Percentiles rank a stretch among this genome's conserved stretches.
Conservation (phyloP, 1,140 invertebrate species). For the Zaprionus gabonicus region DNA sequence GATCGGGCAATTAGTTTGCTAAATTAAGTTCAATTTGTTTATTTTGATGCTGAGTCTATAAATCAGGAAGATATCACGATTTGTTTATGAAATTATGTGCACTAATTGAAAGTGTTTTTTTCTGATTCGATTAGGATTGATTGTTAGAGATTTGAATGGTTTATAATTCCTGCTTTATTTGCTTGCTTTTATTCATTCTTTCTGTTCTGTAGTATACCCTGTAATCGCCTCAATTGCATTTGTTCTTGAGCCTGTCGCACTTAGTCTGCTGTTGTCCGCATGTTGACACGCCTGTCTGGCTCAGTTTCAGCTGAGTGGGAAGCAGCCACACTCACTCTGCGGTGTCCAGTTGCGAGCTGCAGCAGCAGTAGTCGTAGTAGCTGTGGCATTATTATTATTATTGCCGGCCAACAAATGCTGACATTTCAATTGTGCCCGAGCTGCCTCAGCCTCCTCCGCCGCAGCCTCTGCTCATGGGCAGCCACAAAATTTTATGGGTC, state of each 20-base stretch:
- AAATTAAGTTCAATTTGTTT: neutral
- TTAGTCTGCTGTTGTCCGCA: neutral
- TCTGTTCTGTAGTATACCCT: neutral
- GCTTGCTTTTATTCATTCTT: neutral
- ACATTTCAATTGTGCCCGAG: constrained; percentile 66
- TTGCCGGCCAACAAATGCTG: constrained; percentile 55
- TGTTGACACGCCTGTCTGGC: constrained; percentile 1
- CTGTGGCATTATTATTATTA: constrained; percentile 25
- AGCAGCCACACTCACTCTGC: neutral
- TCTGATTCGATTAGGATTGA: neutral
- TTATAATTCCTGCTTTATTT: neutral
- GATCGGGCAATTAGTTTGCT: constrained; percentile 1
- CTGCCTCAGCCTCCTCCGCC: constrained; percentile 34
- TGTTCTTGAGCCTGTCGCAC: neutral
- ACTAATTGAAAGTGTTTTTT: neutral
- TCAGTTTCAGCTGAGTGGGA: neutral
- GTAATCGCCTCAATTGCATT: neutral
- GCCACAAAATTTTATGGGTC: constrained; percentile 68
- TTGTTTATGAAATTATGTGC: neutral
- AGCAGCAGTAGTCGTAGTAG: neutral
- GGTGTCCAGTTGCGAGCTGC: constrained; percentile 5
- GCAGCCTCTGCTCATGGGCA: neutral
- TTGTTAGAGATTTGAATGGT: too few species aligned
- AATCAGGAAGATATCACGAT: neutral
- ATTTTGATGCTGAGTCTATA: constrained; percentile 3